Conservation (phyloP, 1,140 invertebrate genomes). For the Cherax destructor region DNA sequence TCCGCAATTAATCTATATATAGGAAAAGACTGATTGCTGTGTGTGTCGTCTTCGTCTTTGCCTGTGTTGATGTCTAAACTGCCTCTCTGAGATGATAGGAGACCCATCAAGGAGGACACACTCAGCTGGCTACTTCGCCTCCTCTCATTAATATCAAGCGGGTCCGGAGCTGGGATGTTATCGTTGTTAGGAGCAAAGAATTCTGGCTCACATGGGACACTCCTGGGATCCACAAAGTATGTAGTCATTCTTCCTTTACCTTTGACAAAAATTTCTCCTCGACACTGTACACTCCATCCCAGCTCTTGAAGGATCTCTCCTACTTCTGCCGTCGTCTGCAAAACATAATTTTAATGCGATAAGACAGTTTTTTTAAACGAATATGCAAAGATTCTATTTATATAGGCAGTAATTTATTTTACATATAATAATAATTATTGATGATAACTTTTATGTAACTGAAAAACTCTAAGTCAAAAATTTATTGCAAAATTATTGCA, state of each 20-base stretch:
- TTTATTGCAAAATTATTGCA: no score
- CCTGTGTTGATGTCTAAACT: constrained; percentile 45
- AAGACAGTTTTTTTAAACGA: not conserved
- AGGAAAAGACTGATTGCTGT: constrained; percentile 19
- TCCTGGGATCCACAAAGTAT: constrained; percentile 74
- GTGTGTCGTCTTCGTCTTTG: constrained; percentile 14
- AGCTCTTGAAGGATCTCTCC: constrained; percentile 50
- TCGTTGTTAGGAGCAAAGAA: not conserved
- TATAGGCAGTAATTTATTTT: no score
- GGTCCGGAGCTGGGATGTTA: constrained; percentile 3
- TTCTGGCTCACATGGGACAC: not conserved
- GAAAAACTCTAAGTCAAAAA: no score
- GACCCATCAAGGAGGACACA: constrained; percentile 35
- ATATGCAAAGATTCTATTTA: no score
- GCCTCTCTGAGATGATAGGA: constrained; percentile 39
- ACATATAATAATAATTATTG: no score
- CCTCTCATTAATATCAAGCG: not conserved
- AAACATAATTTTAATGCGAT: not conserved
- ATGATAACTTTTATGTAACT: no score
- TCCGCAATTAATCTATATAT: not conserved
- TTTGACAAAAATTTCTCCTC: constrained; percentile 76
- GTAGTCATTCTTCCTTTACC: constrained; percentile 77
- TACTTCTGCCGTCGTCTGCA: constrained; percentile 47
- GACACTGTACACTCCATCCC: constrained; percentile 70
- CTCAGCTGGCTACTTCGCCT: constrained; percentile 58